Conservation (phyloP, 2,113 vertebrate species). For the Gambusia holbrooki region DNA sequence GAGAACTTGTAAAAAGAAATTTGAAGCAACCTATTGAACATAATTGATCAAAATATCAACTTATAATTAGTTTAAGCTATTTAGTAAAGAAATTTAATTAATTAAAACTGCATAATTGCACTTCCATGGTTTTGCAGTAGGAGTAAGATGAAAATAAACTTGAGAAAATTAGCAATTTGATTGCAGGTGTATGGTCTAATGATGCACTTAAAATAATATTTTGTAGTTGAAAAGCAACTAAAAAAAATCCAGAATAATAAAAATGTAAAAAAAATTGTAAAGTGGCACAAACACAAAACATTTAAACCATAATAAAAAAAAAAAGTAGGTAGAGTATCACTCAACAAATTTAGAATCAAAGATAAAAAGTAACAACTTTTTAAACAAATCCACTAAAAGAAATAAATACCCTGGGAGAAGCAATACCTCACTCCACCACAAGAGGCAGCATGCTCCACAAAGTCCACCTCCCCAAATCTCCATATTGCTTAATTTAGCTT, state of each 20-base stretch:
- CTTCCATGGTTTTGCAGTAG: neutral
- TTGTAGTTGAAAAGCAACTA: neutral
- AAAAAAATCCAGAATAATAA: neutral
- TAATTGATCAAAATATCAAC: neutral
- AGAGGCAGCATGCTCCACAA: slow-evolving; percentile 82
- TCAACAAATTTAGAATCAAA: neutral
- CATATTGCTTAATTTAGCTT: slow-evolving; percentile 52
- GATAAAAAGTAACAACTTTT: slow-evolving; percentile 29
- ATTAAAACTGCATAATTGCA: neutral
- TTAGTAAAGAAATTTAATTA: neutral
- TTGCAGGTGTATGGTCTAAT: neutral
- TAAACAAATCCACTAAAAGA: slow-evolving; percentile 48
- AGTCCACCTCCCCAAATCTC: slow-evolving; percentile 65
- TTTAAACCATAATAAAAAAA: neutral
- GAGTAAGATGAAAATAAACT: neutral
- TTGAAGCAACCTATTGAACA: neutral
- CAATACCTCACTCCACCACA: slow-evolving; percentile 61
- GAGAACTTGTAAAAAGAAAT: slow-evolving; percentile 14
- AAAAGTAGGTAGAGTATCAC: neutral
- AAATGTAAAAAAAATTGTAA: neutral
- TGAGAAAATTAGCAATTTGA: neutral
- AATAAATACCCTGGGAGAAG: slow-evolving; percentile 32
- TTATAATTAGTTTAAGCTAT: neutral
- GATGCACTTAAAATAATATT: neutral
- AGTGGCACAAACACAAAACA: neutral